Base-by-base conservation (phyloP, 2,113 vertebrate genomes). In the Brachyistius frenatus region DNA sequence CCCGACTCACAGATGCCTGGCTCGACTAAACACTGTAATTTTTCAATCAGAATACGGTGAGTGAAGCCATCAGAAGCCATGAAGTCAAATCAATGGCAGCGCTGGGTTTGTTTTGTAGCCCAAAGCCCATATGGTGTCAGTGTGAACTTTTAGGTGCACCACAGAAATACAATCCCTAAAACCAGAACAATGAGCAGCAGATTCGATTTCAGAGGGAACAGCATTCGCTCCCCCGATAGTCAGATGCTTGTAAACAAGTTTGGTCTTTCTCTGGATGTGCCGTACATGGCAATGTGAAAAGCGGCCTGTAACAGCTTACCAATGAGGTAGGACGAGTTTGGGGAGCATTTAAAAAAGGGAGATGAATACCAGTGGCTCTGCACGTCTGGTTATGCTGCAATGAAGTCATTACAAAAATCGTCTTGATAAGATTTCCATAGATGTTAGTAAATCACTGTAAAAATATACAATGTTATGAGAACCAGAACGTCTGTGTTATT, bases 121-220 rank as follows among this genome's bases (percentile, higher is more conserved):
- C 66, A 44, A 60, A 88, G 89, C 86, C 9, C 35, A 46, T 35
- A 84, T 88, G 91, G 91, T 84, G 89, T 89, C 91, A 86, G 70
- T 9, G 74, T 75, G 61, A 70, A 82, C 67, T 69, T 66, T 47
- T 61, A 46, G 74, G 67, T 16, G 41, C 9, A 67, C 67, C 69
- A 23, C 77, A 46, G 85, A 85, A 90, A 86, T 55, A 30, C 54
- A 83, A 85, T 9, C 68, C 73, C 62, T 35, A 14, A 23, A 58
- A 86, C 66, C 66, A 15, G 35, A 80, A 86, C 81, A 86, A 84
- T 85, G 82, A 68, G 5, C 47, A 56, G 9, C 54, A 35, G 83
- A 58, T 84, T 84, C 30, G n/a, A 47, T 84, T 86, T 85, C 88
- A 80, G 63, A 73, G 44, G 8, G 75, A 83, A 63, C 58, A 70